Evolutionary conservation across 2,888 invertebrate species (phyloP), one percentile per base, ranked within the genome.

Genomic region (Drosophila setosimentum): DNA sequence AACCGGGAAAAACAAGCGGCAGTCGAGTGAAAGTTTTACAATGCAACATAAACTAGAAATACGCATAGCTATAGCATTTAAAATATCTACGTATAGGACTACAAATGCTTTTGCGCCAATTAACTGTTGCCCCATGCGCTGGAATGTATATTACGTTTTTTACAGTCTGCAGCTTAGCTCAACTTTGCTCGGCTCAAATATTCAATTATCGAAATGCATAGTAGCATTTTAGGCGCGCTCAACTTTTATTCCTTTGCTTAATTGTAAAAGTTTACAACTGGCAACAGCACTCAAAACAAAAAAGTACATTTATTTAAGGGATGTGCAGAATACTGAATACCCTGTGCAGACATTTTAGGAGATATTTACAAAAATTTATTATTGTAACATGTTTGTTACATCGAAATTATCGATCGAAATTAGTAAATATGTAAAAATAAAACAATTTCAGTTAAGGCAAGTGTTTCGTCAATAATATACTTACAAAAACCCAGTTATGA

Each of bases 141-240:
- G 33, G 54, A 78, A 78, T 69, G 51, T 75, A 68, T 74, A 83
- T 76, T 74, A 73, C 30, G 24, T 65, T 82, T 83, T 68, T 48
- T 69, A 45, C 27, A 63, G 27, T 68, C 65, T 76, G 63, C 61
- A 66, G 63, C 71, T 76, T 61, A 63, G 29, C 57, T 8, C 24
- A 10, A 63, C 32, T 59, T 33, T 50, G 40, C 59, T 11, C 30
- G 35, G 70, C 73, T 60, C 63, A 80, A 80, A 72, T 76, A 89
- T 89, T 89, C 89, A 87, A 90, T 89, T 87, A 81, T 87, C 74
- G 74, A 78, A 89, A 89, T 73, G 82, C 73, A 72, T 68, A 70
- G 76, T 78, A 63, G 59, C 72, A 72, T 67, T 80, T 69, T 61
- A 62, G 73, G 62, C 61, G 53, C 50, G 40, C 51, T 27, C 70